A percentile compares a stretch with the other conserved stretches of the same genome.
phyloP scores from a whole-genome alignment of 2,113 vertebrate species.

The Alosa alosa region DNA sequence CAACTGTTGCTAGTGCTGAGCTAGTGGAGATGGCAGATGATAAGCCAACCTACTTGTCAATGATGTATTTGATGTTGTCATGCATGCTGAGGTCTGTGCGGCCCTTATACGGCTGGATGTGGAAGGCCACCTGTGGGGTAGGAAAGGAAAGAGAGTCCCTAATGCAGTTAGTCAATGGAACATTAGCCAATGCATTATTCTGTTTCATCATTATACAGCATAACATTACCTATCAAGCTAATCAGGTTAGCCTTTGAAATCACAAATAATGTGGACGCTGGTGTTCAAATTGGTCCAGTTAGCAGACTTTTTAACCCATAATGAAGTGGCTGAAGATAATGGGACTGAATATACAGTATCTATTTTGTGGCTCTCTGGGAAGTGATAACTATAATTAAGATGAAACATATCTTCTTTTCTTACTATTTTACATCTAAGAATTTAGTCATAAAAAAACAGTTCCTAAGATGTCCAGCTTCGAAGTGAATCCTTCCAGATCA shows the following conservation, averaged over 20 bases:
- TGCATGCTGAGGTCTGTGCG: constrained; percentile 83
- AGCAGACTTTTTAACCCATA: background rate
- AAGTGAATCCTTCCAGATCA: too few relatives aligned
- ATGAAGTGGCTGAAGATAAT: background rate
- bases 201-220: background rate
- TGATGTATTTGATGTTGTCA: constrained; percentile 86
- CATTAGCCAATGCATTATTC: background rate
- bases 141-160: background rate
- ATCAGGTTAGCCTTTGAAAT: background rate
- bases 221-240: background rate
- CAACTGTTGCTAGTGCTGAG: too few relatives aligned
- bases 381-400: background rate
- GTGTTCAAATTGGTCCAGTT: background rate
- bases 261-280: background rate
- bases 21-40: too few relatives aligned
- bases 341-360: background rate
- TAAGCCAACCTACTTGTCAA: constrained; percentile 77
- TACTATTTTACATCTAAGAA: background rate
- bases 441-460: background rate
- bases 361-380: background rate
- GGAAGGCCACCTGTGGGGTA: constrained; percentile 81
- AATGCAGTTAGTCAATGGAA: background rate
- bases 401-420: background rate
- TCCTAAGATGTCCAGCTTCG: background rate
- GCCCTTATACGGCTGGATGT: constrained; percentile 86